Conservation (phyloP, 2,113 vertebrate species). For the Pelecanoides urinatrix region DNA sequence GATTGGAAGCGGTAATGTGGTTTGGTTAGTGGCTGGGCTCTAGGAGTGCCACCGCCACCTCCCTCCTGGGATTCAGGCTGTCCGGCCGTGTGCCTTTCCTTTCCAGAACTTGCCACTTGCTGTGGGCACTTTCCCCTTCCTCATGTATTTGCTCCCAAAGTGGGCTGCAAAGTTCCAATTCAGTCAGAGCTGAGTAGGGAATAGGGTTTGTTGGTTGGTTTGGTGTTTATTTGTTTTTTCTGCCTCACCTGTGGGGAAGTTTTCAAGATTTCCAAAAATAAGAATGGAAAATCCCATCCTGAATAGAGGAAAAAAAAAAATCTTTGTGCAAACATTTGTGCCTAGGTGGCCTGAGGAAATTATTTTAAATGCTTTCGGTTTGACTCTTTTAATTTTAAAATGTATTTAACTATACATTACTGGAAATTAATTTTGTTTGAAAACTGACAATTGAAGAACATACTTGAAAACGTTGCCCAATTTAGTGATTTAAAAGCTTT, state of each 20-base stretch:
- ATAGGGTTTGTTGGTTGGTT: not conserved
- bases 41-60: not conserved
- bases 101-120: not conserved
- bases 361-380: not conserved
- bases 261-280: not conserved
- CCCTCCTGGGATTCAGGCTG: not conserved
- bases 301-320: not conserved
- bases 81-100: not conserved
- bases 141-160: not conserved
- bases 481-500: not conserved
- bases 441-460: not conserved
- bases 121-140: not conserved
- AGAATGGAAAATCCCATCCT: not conserved
- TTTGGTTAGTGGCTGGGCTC: not conserved
- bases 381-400: not conserved
- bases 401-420: not conserved
- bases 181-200: not conserved
- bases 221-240: not conserved
- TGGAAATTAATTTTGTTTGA: not conserved
- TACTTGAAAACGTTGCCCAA: not conserved
- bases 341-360: not conserved
- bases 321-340: not conserved
- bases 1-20: not conserved
- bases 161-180: not conserved
- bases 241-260: not conserved